Evolutionary conservation across 2,113 vertebrate species (phyloP).

Genomic region (Ictalurus furcatus): DNA sequence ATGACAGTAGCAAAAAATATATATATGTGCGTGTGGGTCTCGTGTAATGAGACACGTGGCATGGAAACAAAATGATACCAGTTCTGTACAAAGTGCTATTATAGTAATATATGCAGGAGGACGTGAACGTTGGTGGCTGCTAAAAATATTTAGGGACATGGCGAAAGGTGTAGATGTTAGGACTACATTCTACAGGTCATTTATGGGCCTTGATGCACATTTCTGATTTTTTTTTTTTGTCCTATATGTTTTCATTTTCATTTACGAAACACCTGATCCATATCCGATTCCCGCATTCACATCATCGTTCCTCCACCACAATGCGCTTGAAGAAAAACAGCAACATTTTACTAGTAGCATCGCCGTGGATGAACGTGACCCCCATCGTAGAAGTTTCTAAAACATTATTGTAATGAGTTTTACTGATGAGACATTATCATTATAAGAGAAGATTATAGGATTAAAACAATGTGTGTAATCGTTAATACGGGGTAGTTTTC

Average conservation of each 20-base stretch:
- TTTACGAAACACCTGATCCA: background rate
- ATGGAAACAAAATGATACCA: background rate
- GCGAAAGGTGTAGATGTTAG: background rate
- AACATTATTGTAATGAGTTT: too few species aligned
- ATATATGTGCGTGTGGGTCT: background rate
- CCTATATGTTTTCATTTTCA: background rate
- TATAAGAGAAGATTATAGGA: too few species aligned
- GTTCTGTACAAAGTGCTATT: too few species aligned
- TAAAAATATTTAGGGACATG: background rate
- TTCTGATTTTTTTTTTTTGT: background rate
- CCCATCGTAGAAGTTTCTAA: background rate
- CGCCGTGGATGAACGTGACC: background rate
- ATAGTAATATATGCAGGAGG: background rate
- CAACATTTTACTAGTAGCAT: background rate
- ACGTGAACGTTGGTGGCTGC: background rate
- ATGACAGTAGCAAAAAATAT: slow-evolving; percentile 15
- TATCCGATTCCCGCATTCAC: background rate
- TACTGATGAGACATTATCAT: too few species aligned
- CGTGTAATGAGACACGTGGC: background rate
- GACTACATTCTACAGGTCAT: background rate
- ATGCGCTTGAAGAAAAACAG: background rate
- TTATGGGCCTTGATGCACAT: background rate
- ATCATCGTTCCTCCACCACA: background rate
- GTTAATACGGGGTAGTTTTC: too few species aligned
- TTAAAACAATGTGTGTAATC: background rate